Evolutionary conservation across 1,140 invertebrate species (phyloP), one percentile per base, ranked within the genome.

Genomic region (Ceratitis capitata): DNA sequence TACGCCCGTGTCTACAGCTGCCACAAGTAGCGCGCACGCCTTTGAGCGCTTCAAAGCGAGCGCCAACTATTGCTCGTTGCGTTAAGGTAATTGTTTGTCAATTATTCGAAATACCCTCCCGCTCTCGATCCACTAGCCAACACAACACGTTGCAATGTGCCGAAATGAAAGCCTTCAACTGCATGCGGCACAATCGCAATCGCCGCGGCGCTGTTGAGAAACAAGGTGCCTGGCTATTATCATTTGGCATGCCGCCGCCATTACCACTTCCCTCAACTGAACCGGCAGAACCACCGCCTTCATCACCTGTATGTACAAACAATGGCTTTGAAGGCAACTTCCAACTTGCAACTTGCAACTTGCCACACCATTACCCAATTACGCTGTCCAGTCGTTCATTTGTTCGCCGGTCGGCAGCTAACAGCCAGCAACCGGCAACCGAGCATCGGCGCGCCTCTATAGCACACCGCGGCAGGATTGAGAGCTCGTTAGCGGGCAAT

Each of bases 31-130:
- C 69, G 39, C 51, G 51, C 51, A 56, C n/a, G n/a, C 39, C 39
- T 47, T n/a, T n/a, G 32, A 42, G n/a, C n/a, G 39, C 69, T 78
- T 45, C 35, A 78, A 78, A 78, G 69, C 69, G 19, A n/a, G 23
- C 69, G 69, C 69, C 42, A 45, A 23, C 69, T 12, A 23, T n/a
- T 26, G 35, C 42, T 78, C 39, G 39, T 78, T 78, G 69, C 69
- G 69, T 78, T 78, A 78, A 78, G 69, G 69, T 78, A 78, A 78
- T 78, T 78, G 69, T 78, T 78, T 78, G 69, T 78, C 69, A 78
- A 78, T 78, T 78, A 78, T 78, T 47, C 23, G 39, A 45, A n/a
- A 23, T 23, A 29, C 29, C 14, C 1, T 39, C 35, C 19, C 69
- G 32, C 39, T 19, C 35, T 19, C 69, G 32, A 19, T 19, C 16